Evolutionary conservation across 2,113 vertebrate species (phyloP).

Genomic region (Octodon degus): DNA sequence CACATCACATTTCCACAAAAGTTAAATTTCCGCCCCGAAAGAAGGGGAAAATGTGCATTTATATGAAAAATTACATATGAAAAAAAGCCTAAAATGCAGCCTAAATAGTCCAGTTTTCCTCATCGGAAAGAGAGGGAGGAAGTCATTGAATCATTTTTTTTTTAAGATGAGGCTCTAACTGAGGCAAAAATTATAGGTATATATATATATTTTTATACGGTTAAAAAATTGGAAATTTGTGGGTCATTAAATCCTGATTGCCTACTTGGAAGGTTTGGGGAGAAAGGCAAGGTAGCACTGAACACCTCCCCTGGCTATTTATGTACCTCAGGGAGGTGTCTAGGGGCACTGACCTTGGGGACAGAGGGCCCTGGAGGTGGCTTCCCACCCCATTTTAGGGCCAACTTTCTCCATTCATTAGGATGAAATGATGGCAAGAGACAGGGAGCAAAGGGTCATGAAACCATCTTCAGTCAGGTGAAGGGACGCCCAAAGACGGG

Average conservation of each 20-base stretch:
- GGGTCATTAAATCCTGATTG: slow-evolving; percentile 70
- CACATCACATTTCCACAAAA: slow-evolving; percentile 85
- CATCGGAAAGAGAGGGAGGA: slow-evolving; percentile 55
- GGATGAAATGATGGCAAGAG: background rate
- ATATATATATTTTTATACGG: slow-evolving; percentile 52
- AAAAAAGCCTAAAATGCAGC: slow-evolving; percentile 76
- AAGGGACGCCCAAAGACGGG: background rate
- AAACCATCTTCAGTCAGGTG: slow-evolving; percentile 9
- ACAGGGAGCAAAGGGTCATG: background rate
- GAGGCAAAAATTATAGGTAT: slow-evolving; percentile 70
- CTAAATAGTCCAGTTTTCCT: slow-evolving; percentile 80
- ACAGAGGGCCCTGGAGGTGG: fast-evolving
- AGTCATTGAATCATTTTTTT: slow-evolving; percentile 70
- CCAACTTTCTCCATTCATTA: background rate
- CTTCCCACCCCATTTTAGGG: background rate
- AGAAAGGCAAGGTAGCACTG: slow-evolving; percentile 44
- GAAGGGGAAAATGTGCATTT: slow-evolving; percentile 87
- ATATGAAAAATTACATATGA: slow-evolving; percentile 89
- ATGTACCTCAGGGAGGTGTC: background rate
- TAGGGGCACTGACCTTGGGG: background rate
- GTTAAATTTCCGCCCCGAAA: slow-evolving; percentile 86
- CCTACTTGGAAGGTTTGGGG: slow-evolving; percentile 55
- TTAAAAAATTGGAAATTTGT: slow-evolving; percentile 78
- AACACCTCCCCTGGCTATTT: slow-evolving; percentile 26
- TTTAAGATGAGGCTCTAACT: slow-evolving; percentile 52